These are phyloP conservation scores for Yponomeuta cagnagella DNA, from an alignment of 2,888 invertebrate species.

Conservation along the genomic window DNA sequence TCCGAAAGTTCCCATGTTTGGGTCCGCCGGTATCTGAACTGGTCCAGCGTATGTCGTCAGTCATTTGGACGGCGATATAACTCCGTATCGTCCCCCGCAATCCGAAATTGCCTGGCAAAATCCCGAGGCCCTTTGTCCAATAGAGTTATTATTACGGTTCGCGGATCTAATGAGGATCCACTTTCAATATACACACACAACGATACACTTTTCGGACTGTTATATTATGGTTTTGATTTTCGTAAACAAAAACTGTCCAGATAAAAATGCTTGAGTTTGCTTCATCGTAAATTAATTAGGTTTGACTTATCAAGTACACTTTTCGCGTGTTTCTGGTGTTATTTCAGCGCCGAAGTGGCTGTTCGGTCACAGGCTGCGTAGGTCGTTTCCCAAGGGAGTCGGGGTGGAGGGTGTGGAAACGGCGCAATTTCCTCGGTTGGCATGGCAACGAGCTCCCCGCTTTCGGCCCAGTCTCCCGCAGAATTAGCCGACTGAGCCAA, in stretches of 20 bases:
- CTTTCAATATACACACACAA: conserved; percentile 9
- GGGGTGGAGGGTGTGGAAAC: conserved; percentile 44
- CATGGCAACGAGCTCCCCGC: conserved; percentile 59
- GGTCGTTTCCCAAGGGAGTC: conserved; percentile 15
- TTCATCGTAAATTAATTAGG: conserved; percentile 10
- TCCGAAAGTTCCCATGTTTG: background rate
- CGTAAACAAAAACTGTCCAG: background rate
- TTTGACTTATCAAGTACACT: background rate
- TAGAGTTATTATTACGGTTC: conserved; percentile 62
- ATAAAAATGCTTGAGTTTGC: background rate
- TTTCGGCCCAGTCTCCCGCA: conserved; percentile 40
- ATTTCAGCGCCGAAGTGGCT: conserved; percentile 1
- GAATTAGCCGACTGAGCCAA: conserved; percentile 49
- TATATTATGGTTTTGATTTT: background rate
- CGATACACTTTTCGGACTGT: background rate
- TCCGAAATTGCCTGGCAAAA: conserved; percentile 60
- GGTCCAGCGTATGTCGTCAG: conserved; percentile 28
- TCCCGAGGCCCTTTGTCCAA: conserved; percentile 58
- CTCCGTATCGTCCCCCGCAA: conserved; percentile 41
- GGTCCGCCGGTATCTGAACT: background rate
- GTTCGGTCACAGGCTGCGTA: conserved; percentile 2
- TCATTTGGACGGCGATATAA: conserved; percentile 27
- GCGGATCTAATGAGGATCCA: conserved; percentile 55
- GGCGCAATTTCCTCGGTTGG: conserved; percentile 66
- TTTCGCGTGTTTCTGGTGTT: conserved; percentile 3